These are phyloP conservation scores for Neosalanx taihuensis DNA, from an alignment of 2,797 vertebrate genomes.

Conservation along the genomic window DNA sequence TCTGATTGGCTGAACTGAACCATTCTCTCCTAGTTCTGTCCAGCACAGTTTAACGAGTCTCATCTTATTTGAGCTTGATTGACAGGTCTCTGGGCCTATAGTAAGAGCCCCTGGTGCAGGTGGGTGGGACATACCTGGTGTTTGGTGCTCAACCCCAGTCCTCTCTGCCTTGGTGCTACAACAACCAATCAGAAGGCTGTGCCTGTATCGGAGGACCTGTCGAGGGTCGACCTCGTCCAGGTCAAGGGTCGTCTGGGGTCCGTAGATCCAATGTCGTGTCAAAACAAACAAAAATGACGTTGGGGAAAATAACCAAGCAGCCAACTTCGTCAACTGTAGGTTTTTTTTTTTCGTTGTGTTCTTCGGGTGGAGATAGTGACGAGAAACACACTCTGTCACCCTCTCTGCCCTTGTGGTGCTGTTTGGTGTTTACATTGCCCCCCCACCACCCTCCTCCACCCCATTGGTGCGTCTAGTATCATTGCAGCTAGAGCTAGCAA, in stretches of 20 bases:
- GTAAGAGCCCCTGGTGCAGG: conserved; percentile 21
- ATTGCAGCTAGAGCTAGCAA: conserved; percentile 8
- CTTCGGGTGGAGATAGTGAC: conserved; percentile 2
- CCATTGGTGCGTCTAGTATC: neutral
- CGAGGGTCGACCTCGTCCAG: neutral
- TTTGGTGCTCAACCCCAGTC: conserved; percentile 28
- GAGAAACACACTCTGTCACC: conserved; percentile 38
- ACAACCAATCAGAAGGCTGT: neutral
- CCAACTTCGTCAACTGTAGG: neutral
- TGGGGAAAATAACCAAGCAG: neutral
- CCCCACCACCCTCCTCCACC: neutral
- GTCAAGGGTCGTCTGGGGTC: neutral
- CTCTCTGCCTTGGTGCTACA: conserved; percentile 10
- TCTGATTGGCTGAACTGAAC: no score
- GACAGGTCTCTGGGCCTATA: conserved; percentile 32
- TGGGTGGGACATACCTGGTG: conserved; percentile 35
- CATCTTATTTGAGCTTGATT: conserved; percentile 49
- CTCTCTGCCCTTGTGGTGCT: conserved; percentile 48
- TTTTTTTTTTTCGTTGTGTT: neutral
- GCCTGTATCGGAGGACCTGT: no score
- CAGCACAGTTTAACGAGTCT: conserved; percentile 15
- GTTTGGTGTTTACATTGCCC: conserved; percentile 35
- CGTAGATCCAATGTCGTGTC: neutral
- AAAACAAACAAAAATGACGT: neutral
- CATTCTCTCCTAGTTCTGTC: no score